Evolutionary conservation across 2,113 vertebrate species (phyloP), one percentile per base, ranked within the genome.

Genomic region (Plotosus lineatus): DNA sequence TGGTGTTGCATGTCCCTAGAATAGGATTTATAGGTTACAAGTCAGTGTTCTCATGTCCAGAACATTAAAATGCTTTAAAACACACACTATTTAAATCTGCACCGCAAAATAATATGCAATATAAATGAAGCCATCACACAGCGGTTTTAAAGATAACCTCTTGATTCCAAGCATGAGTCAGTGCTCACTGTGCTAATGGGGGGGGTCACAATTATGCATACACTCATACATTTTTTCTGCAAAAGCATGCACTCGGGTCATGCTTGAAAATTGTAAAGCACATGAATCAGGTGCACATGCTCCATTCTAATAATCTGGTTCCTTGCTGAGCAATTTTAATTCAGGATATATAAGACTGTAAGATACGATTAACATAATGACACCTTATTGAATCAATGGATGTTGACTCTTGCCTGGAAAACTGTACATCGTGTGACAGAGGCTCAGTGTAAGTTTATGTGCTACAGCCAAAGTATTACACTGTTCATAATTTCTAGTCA

Each of bases 1-100:
- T 97, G 87, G 94, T 94, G 87, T 94, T 95, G 83, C 95, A 84
- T 89, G 95, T 95, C 92, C 97, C 97, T 99, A 46, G 86, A 90
- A 69, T 23, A 72, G 23, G 63, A 31, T 72, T 23, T 51, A 46
- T 19, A 44, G 4, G 86, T 53, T 51, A 19, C 46, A 60, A 23
- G 83, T 88, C 82, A 93, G 85, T 89, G 87, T 72, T 79, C 6
- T 31, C 17, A 85, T 56, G 23, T 2, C 42, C 4, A n/a, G 6
- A 36, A 21, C 9, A 1, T 55, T 31, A 61, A 7, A 40, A 58
- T 5, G 31, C 26, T 28, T 44, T 23, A 28, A 79, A 28, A 15
- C 50, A 65, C 23, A 15, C 33, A 55, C 75, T 66, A 21, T 26
- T 48, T n/a, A 21, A 51, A 51, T 51, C 12, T 51, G 46, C 69